These are phyloP conservation scores for Heterocephalus glaber DNA, from an alignment of 2,113 vertebrate species.

Conservation along the genomic window DNA sequence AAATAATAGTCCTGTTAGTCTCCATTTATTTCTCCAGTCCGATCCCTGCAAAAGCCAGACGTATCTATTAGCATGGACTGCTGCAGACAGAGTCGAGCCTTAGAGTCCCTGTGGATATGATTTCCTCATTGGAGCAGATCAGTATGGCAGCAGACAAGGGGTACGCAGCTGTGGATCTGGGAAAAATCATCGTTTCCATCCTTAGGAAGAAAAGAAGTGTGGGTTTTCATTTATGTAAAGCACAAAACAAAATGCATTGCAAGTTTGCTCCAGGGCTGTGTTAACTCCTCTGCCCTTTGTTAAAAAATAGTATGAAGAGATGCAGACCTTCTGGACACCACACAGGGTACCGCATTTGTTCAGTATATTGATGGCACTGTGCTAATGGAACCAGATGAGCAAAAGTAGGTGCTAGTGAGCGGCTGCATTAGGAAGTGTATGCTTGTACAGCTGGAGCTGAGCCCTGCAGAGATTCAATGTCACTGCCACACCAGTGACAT, in stretches of 20 bases:
- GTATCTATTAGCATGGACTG: neutral
- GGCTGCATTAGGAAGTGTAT: neutral
- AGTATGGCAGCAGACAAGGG: neutral
- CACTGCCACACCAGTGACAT: neutral
- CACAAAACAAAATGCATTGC: neutral
- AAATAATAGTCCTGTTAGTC: neutral
- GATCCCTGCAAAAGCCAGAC: neutral
- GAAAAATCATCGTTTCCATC: neutral
- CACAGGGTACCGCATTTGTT: neutral
- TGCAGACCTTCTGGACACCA: neutral
- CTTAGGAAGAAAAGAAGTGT: neutral
- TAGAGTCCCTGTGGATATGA: neutral
- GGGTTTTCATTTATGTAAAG: conserved; percentile 25
- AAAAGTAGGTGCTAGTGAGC: neutral
- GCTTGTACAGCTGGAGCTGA: neutral
- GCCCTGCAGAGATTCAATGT: neutral
- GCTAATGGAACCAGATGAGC: neutral
- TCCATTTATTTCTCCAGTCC: neutral
- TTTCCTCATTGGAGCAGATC: neutral
- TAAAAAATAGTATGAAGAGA: conserved; percentile 2
- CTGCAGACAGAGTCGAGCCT: neutral
- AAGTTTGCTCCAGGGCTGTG: neutral
- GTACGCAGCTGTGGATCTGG: neutral
- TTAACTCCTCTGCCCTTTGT: neutral
- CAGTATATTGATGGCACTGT: neutral